Conservation (phyloP, 2,113 vertebrate species). For the Callionymus lyra region DNA sequence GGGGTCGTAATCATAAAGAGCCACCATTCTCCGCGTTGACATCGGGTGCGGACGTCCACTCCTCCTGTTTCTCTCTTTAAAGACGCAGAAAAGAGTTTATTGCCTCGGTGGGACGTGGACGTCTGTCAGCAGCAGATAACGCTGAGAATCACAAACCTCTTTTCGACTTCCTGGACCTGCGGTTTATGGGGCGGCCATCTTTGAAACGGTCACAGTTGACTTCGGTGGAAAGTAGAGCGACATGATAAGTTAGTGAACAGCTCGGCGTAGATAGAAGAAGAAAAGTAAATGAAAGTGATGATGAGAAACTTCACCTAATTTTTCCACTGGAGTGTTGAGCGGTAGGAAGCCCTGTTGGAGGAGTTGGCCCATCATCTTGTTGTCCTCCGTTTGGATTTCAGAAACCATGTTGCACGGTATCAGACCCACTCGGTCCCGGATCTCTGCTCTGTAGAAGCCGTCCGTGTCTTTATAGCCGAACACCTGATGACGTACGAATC, state of each 20-base stretch:
- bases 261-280: neutral
- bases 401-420: conserved; percentile 99
- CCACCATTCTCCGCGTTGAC: conserved; percentile 83
- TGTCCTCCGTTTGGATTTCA: conserved; percentile 91
- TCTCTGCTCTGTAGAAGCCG: conserved; percentile 91
- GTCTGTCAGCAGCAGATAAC: neutral
- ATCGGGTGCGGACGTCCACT: conserved; percentile 65
- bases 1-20: conserved; percentile 91
- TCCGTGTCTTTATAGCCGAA: conserved; percentile 92
- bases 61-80: conserved; percentile 78
- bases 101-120: no score
- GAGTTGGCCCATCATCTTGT: conserved; percentile 91
- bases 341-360: conserved; percentile 93
- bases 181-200: conserved; percentile 77
- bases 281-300: neutral
- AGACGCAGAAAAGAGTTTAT: neutral
- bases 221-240: conserved; percentile 62
- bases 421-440: conserved; percentile 79
- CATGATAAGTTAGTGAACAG: neutral
- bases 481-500: conserved; percentile 64
- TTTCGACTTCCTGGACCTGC: conserved; percentile 80
- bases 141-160: conserved; percentile 71
- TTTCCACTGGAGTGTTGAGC: conserved; percentile 90
- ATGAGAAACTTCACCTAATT: conserved; percentile 67
- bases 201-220: conserved; percentile 76